A percentile compares a stretch with the other conserved stretches of the same genome.
Evolutionary conservation across 2,797 vertebrate species (phyloP).

Genomic region (Carcharodon carcharias): DNA sequence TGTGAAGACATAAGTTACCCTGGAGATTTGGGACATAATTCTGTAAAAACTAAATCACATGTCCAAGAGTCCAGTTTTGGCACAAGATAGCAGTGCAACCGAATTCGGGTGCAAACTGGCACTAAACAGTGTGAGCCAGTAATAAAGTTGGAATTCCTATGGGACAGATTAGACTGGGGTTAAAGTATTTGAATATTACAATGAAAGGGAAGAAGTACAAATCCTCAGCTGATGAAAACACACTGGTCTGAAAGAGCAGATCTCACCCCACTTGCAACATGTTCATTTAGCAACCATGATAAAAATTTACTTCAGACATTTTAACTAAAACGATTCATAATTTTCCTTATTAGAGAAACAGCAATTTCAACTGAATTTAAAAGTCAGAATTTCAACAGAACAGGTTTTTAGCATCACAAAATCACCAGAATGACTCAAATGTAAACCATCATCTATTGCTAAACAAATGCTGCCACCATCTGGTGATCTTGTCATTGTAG

Average conservation of each 20-base stretch:
- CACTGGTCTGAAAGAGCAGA: neutral
- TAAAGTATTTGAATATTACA: neutral
- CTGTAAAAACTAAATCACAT: neutral
- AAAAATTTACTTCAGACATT: neutral
- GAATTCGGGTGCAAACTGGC: neutral
- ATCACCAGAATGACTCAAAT: neutral
- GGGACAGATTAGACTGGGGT: neutral
- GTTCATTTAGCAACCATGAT: neutral
- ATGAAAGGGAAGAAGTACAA: neutral
- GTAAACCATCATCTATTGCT: neutral
- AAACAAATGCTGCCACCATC: slow-evolving; percentile 18
- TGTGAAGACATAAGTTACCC: neutral
- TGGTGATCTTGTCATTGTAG: neutral
- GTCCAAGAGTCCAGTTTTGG: neutral
- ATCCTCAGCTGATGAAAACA: neutral
- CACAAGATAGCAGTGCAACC: neutral
- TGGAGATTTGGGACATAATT: neutral
- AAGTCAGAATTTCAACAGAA: neutral
- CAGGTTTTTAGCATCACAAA: neutral
- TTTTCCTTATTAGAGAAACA: neutral
- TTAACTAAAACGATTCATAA: neutral
- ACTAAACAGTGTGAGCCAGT: neutral
- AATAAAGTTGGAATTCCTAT: neutral
- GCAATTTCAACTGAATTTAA: neutral
- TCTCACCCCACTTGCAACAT: neutral